phyloP scores from a whole-genome alignment of 1,140 invertebrate genomes.

The Lepidurus couesii region DNA sequence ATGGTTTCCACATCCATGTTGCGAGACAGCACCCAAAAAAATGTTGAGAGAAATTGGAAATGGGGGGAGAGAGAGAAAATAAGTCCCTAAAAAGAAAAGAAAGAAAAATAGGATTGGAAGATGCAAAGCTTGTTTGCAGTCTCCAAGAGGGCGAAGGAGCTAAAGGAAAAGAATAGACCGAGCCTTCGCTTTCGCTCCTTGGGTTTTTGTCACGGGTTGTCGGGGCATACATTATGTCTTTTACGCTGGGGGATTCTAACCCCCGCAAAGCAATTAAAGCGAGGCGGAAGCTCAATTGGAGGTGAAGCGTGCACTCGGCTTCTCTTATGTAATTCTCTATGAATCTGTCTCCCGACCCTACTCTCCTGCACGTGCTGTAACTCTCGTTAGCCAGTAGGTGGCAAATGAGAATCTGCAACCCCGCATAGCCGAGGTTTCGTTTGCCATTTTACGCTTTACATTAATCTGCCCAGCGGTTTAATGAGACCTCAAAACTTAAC shows the following conservation, averaged over 20 bases:
- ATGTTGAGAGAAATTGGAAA: background rate
- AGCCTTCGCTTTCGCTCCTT: background rate
- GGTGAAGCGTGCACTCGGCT: constrained; percentile 13
- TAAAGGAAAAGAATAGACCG: background rate
- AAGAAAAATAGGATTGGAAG: constrained; percentile 13
- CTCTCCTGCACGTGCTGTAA: constrained; percentile 2
- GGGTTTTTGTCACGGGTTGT: constrained; percentile 17
- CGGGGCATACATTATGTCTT: constrained; percentile 21
- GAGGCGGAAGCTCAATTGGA: constrained; percentile 17
- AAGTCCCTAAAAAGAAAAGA: background rate
- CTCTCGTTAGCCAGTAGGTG: constrained; percentile 6
- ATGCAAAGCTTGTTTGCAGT: constrained; percentile 22
- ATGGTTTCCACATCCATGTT: constrained; percentile 17
- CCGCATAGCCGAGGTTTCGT: background rate
- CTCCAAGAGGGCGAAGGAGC: background rate
- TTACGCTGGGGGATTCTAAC: constrained; percentile 21
- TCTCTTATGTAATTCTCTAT: constrained; percentile 7
- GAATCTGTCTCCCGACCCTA: background rate
- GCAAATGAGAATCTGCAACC: background rate
- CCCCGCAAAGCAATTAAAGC: constrained; percentile 21
- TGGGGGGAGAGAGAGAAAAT: background rate
- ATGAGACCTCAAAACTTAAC: background rate
- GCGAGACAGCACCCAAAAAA: background rate
- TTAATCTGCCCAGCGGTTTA: background rate
- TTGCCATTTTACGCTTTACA: background rate